Base-by-base conservation (phyloP, 2,113 vertebrate genomes). In the Leiothrix lutea region DNA sequence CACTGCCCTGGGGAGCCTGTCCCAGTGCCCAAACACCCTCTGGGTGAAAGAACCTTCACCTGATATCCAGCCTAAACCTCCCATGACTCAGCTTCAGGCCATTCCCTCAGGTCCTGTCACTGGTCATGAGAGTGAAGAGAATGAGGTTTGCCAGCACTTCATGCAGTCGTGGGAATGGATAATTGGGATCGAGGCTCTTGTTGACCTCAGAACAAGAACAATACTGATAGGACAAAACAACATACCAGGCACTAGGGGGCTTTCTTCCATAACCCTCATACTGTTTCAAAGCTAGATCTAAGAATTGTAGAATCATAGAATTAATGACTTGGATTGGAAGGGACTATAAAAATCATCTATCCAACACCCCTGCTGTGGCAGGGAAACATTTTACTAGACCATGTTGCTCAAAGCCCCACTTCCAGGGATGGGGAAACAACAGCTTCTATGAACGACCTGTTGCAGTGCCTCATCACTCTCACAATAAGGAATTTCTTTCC, bases 221-320 rank as follows among this genome's bases (percentile, higher is more conserved):
- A 4, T 73, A 42, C 12, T 47, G 66, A 54, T 58, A 31, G 6
- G 13, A 90, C 23, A 38, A 45, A 71, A 38, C 36, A 92, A 38
- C 60, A 86, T 21, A 35, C 2, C 28, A 80, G 33, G 8, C 36
- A 61, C 36, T 51, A 26, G 62, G 21, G 18, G 8, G 8, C 6
- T 93, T 93, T 82, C 51, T 75, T 24, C 45, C 23, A 45, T 29
- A 78, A 69, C 7, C 6, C 8, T 82, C 24, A 25, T 12, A 45
- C 6, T 6, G 0, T 13, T 85, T 91, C 71, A 85, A 69, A 64
- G 4, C 9, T 78, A 83, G 9, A 54, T 50, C 26, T 82, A 45
- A 81, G 24, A 51, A 25, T 2, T 0, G 3, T 2, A 35, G 12
- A 28, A 29, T 50, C 18, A 65, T 0, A 45, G 20, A 51, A 58